These are phyloP conservation scores for Excalfactoria chinensis DNA, from an alignment of 2,113 vertebrate genomes.

Conservation along the genomic window DNA sequence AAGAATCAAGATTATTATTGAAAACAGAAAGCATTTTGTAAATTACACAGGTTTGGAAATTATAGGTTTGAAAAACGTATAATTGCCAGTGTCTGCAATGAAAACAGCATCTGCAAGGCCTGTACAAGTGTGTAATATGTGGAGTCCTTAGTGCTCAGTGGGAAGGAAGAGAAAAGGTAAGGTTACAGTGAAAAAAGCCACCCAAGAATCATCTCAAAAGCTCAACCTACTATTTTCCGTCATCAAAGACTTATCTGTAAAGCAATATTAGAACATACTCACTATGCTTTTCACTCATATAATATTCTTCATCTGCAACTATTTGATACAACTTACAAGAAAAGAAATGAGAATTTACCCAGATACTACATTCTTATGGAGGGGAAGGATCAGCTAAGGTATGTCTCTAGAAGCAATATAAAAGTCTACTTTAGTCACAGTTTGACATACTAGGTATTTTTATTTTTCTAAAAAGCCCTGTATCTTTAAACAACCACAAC, in stretches of 20 bases:
- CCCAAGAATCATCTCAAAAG: background rate
- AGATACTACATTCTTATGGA: background rate
- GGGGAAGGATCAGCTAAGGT: background rate
- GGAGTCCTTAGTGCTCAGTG: background rate
- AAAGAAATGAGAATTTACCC: background rate
- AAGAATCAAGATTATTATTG: background rate
- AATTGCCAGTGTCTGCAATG: accelerated
- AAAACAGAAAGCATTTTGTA: background rate
- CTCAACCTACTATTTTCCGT: background rate
- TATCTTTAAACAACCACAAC: background rate
- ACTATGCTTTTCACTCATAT: background rate
- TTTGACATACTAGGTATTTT: accelerated
- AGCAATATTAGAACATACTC: background rate
- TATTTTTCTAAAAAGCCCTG: background rate
- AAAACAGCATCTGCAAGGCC: background rate
- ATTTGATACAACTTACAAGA: background rate
- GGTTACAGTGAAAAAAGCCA: background rate
- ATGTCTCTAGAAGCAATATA: background rate
- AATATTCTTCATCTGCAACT: background rate
- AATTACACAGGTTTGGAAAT: background rate
- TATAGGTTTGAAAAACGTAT: background rate
- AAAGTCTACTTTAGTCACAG: background rate
- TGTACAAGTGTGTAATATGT: background rate
- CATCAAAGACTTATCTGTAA: background rate
- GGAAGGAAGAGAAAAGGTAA: background rate